Percentiles rank a stretch among this genome's conserved stretches.
Conservation (phyloP, 2,888 invertebrate species). For the Dermolepida albohirtum region DNA sequence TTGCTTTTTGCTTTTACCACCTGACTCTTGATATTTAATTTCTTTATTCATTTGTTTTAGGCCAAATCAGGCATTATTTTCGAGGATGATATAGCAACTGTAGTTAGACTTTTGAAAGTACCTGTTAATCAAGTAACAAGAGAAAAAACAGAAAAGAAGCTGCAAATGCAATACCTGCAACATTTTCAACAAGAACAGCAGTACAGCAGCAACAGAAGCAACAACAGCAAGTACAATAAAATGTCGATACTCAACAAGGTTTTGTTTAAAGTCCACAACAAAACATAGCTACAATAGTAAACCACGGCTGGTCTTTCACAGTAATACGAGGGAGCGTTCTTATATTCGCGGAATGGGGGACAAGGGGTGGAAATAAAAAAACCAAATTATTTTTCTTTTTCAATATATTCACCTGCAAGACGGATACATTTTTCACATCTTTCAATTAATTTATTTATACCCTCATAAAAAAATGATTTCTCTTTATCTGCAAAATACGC, state of each 20-base stretch:
- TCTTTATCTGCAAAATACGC: no score
- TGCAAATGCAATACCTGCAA: slow-evolving; percentile 70
- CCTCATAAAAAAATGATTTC: no score
- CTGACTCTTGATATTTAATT: not conserved
- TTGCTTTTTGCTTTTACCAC: not conserved
- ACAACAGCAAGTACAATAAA: slow-evolving; percentile 45
- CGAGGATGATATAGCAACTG: slow-evolving; percentile 94
- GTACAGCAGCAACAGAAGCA: slow-evolving; percentile 47
- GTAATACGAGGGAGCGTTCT: no score
- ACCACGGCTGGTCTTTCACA: slow-evolving; percentile 65
- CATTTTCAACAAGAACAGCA: slow-evolving; percentile 67
- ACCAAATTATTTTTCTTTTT: no score
- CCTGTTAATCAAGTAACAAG: slow-evolving; percentile 81
- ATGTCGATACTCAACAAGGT: slow-evolving; percentile 24
- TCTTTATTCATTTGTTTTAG: slow-evolving; percentile 53
- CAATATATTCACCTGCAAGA: no score
- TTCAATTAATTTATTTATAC: no score
- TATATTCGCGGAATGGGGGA: no score
- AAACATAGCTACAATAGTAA: slow-evolving; percentile 60
- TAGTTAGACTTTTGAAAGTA: slow-evolving; percentile 90
- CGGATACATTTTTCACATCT: no score
- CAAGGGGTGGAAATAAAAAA: no score
- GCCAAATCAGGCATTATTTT: slow-evolving; percentile 93
- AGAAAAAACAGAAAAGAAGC: slow-evolving; percentile 69
- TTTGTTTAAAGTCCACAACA: slow-evolving; percentile 63